These are phyloP conservation scores for Dorcus hopei DNA, from an alignment of 2,888 invertebrate species.

Conservation along the genomic window DNA sequence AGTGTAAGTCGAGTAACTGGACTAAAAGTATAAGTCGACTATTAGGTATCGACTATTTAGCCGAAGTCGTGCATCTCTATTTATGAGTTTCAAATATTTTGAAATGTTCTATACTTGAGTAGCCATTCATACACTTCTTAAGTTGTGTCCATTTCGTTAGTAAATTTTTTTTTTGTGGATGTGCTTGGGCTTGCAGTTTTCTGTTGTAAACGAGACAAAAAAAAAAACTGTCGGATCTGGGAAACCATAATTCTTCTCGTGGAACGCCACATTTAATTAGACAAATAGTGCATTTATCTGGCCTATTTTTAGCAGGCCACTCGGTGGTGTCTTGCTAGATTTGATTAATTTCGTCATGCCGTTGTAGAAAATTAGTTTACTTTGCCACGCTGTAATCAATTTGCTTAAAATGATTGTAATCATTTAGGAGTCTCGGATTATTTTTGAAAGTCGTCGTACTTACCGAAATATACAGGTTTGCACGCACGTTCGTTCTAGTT, in stretches of 20 bases:
- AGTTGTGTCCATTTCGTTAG: too few species aligned
- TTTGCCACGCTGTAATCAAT: slow-evolving; percentile 18
- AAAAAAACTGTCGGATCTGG: slow-evolving; percentile 14
- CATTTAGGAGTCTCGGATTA: neutral
- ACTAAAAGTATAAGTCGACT: too few species aligned
- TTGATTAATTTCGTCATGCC: slow-evolving; percentile 18
- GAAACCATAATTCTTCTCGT: slow-evolving; percentile 31
- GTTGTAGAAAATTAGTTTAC: slow-evolving; percentile 21
- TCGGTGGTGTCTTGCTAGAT: slow-evolving; percentile 9
- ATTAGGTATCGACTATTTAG: too few species aligned
- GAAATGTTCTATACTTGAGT: too few species aligned
- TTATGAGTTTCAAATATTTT: too few species aligned
- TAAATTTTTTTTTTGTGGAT: too few species aligned
- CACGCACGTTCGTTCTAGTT: neutral
- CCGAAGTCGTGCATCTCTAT: too few species aligned
- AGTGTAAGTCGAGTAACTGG: too few species aligned
- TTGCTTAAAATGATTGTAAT: slow-evolving; percentile 9
- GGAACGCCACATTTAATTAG: slow-evolving; percentile 31
- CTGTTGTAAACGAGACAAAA: neutral
- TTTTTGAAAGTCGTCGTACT: neutral
- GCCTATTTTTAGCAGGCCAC: slow-evolving; percentile 13
- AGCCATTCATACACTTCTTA: too few species aligned
- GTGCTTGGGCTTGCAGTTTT: neutral
- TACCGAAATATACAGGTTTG: neutral
- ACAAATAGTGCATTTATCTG: slow-evolving; percentile 31